phyloP scores from a whole-genome alignment of 2,113 vertebrate genomes.

The Anolis carolinensis region DNA sequence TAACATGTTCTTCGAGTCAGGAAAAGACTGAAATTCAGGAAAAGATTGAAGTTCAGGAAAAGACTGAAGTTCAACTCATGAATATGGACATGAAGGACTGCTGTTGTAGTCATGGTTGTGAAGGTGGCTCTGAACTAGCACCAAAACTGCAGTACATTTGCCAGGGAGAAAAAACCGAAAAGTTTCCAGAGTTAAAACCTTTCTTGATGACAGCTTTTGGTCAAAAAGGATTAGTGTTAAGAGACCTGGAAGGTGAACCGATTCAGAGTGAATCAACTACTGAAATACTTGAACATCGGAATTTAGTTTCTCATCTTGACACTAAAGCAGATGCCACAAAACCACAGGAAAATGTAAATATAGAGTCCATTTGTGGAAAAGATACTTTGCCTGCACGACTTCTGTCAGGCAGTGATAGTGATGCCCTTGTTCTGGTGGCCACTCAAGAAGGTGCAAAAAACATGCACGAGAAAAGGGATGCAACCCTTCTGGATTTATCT shows the following conservation, averaged over 20 bases:
- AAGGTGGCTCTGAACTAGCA: not conserved
- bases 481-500: constrained; percentile 25
- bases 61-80: not conserved
- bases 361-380: constrained; percentile 43
- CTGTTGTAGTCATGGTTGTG: not conserved
- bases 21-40: constrained; percentile 20
- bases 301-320: not conserved
- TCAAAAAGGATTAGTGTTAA: constrained; percentile 61
- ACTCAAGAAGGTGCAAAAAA: not conserved
- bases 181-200: constrained; percentile 30
- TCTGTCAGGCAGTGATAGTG: constrained; percentile 22
- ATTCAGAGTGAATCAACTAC: constrained; percentile 6
- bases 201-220: constrained; percentile 59
- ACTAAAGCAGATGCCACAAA: not conserved
- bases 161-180: constrained; percentile 31
- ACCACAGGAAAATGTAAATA: constrained; percentile 26
- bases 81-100: not conserved
- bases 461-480: constrained; percentile 29
- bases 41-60: too few relatives aligned
- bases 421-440: not conserved
- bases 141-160: not conserved
- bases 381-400: constrained; percentile 8
- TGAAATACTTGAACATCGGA: constrained; percentile 3
- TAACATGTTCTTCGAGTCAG: constrained; percentile 26
- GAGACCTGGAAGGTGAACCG: constrained; percentile 26